These are phyloP conservation scores for Callimorpha dominula DNA, from an alignment of 2,888 invertebrate genomes.

Conservation along the genomic window DNA sequence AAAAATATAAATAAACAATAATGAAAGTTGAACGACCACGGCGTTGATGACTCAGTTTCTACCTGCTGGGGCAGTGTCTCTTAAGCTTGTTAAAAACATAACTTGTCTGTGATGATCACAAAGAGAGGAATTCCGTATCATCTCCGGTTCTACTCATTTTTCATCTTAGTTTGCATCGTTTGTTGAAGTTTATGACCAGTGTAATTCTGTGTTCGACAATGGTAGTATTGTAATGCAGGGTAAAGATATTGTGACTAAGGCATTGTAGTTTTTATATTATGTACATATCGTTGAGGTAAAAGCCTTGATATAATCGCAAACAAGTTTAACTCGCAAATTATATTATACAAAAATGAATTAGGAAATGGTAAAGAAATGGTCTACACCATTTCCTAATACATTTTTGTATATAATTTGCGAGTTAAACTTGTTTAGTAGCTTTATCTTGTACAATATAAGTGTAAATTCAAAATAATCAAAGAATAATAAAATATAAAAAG, in stretches of 20 bases:
- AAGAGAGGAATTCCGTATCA: slow-evolving; percentile 67
- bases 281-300: not conserved
- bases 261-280: not conserved
- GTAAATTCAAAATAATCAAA: not conserved
- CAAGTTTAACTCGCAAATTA: not conserved
- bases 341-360: not conserved
- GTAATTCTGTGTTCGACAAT: slow-evolving; percentile 21
- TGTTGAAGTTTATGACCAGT: slow-evolving; percentile 21
- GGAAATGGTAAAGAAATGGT: too few species aligned
- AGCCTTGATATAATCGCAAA: not conserved
- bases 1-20: slow-evolving; percentile 80
- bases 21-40: slow-evolving; percentile 82
- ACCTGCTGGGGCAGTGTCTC: slow-evolving; percentile 72
- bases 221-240: not conserved
- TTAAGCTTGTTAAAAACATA: slow-evolving; percentile 47
- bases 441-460: too few species aligned
- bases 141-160: slow-evolving; percentile 45
- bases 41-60: slow-evolving; percentile 77
- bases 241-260: not conserved
- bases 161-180: slow-evolving; percentile 30
- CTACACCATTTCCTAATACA: too few species aligned
- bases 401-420: too few species aligned
- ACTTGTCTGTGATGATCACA: slow-evolving; percentile 66
- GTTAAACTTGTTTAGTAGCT: too few species aligned
- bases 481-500: not conserved